Percentiles rank a stretch among this genome's conserved stretches.
Evolutionary conservation across 2,888 invertebrate species (phyloP).

Genomic region (Archips crataeganus): DNA sequence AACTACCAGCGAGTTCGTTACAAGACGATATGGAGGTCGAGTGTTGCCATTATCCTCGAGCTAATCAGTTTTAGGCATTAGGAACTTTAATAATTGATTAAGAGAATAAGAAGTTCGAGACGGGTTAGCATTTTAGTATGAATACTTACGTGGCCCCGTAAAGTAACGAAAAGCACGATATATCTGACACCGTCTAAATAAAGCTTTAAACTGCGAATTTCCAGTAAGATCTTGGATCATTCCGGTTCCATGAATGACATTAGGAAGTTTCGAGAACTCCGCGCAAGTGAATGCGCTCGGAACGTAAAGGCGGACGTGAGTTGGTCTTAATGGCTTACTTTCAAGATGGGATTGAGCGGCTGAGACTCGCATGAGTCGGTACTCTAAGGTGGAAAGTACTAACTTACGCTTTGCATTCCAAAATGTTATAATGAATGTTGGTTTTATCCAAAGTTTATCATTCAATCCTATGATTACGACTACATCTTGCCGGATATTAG

Average conservation of each 20-base stretch:
- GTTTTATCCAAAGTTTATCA: no score
- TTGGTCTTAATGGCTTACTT: conserved; percentile 6
- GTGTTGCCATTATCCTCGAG: conserved; percentile 16
- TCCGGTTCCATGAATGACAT: not conserved
- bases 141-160: no score
- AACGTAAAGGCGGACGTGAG: conserved; percentile 8
- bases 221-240: not conserved
- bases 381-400: not conserved
- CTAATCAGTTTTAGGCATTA: conserved; percentile 15
- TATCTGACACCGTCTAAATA: not conserved
- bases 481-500: no score
- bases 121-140: no score
- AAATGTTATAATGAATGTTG: no score
- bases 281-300: not conserved
- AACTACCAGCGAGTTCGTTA: conserved; percentile 18
- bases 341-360: not conserved
- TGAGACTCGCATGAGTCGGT: not conserved
- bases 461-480: no score
- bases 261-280: conserved; percentile 12
- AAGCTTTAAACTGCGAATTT: not conserved
- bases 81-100: no score
- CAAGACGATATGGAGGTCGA: conserved; percentile 26
- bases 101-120: no score
- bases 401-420: no score
- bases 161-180: no score